Conservation (phyloP, 2,888 invertebrate species). For the Alsophila aescularia region DNA sequence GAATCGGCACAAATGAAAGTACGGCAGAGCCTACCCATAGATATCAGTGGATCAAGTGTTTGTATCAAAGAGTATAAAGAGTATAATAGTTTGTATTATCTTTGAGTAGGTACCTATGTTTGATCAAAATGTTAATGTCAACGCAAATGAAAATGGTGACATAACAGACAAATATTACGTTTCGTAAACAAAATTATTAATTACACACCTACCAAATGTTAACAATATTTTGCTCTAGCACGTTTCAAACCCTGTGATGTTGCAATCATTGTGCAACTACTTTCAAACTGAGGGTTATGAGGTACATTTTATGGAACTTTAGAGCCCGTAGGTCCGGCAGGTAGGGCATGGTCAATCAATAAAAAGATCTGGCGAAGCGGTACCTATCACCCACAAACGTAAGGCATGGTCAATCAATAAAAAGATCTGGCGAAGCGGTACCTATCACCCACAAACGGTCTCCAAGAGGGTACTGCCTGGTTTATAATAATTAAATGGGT, state of each 20-base stretch:
- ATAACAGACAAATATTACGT: constrained; percentile 37
- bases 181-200: constrained; percentile 42
- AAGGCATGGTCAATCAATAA: not conserved
- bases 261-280: constrained; percentile 52
- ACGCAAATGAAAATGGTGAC: constrained; percentile 41
- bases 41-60: no score
- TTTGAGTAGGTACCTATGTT: no score
- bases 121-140: not conserved
- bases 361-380: not conserved
- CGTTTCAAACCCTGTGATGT: constrained; percentile 54
- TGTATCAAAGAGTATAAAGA: no score
- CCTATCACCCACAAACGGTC: no score
- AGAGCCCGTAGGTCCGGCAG: no score
- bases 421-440: no score
- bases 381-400: no score
- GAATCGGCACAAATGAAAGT: no score
- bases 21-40: no score
- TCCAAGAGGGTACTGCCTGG: no score
- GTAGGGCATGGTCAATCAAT: not conserved
- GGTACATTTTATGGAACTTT: constrained; percentile 38
- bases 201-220: constrained; percentile 47
- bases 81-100: no score
- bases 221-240: constrained; percentile 36
- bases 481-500: no score
- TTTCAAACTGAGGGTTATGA: constrained; percentile 49